Percentiles rank a stretch among this genome's conserved stretches.
phyloP scores from a whole-genome alignment of 2,113 vertebrate genomes.

The Pelecanoides urinatrix region DNA sequence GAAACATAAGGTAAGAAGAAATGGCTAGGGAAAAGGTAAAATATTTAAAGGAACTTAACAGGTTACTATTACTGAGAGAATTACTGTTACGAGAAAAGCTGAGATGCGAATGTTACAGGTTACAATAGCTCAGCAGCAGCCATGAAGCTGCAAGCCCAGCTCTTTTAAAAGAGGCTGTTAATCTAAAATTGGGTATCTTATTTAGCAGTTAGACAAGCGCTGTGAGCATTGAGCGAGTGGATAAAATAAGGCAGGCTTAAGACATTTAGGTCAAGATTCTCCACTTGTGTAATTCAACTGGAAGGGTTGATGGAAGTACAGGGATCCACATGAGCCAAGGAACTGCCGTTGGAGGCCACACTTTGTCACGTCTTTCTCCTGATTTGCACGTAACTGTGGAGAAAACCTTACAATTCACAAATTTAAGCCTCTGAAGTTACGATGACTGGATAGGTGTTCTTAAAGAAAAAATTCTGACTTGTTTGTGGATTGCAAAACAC shows the following conservation, averaged over 20 bases:
- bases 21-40: background rate
- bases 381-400: background rate
- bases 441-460: background rate
- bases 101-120: background rate
- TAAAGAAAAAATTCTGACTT: background rate
- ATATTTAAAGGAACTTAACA: background rate
- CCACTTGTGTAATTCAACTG: background rate
- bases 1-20: background rate
- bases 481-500: background rate
- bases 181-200: background rate
- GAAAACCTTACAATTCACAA: background rate
- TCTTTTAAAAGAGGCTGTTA: background rate
- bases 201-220: background rate
- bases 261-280: background rate
- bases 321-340: background rate
- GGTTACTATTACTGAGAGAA: background rate
- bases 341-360: background rate
- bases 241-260: background rate
- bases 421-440: background rate
- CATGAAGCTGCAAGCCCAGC: background rate
- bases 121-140: background rate
- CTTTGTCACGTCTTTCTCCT: background rate
- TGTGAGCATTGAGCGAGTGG: background rate
- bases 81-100: background rate
- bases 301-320: background rate